Evolutionary conservation across 1,140 invertebrate genomes (phyloP), one percentile per base, ranked within the genome.

Genomic region (Episyrphus balteatus): DNA sequence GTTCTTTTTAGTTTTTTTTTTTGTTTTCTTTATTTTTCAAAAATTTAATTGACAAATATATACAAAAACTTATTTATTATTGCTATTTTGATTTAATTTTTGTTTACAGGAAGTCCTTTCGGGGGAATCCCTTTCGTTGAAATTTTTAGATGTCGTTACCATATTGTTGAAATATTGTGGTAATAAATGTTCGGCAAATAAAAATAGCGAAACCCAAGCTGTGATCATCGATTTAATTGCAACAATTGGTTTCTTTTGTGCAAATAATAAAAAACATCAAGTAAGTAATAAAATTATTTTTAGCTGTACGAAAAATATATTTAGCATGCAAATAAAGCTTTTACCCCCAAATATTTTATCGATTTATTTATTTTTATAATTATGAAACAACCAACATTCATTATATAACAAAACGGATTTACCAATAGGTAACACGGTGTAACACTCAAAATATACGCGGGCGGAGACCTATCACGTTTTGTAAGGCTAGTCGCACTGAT

Each of bases 111-210:
- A 79, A 63, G 76, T 85, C n/a, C 68, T 94, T 11, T 85, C 86
- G 17, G 79, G 82, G 50, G 91, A 93, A 72, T 86, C 86, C 1
- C 79, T 88, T 36, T 88, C 83, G 15, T 69, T 92, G 13, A 88
- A 93, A 66, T 85, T 91, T 68, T 79, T 90, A n/a, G 83, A 92
- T 63, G 88, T 92, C 56, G 78, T 86, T 44, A 86, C 81, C 57
- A 84, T 89, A 68, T 72, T 93, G 51, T 75, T 93, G 42, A 84
- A 86, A 77, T 88, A 85, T 55, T 86, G 85, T 58, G 76, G 78
- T 33, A 73, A 78, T 42, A 74, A 74, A 14, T 52, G 60, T 5
- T 55, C 69, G 12, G 58, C 62, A 17, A 50, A 47, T 57, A 55
- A 58, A 61, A 61, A 69, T 66, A 56, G 62, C 55, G 56, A 59